phyloP scores from a whole-genome alignment of 2,113 vertebrate species.

The Sinocyclocheilus maitianheensis region DNA sequence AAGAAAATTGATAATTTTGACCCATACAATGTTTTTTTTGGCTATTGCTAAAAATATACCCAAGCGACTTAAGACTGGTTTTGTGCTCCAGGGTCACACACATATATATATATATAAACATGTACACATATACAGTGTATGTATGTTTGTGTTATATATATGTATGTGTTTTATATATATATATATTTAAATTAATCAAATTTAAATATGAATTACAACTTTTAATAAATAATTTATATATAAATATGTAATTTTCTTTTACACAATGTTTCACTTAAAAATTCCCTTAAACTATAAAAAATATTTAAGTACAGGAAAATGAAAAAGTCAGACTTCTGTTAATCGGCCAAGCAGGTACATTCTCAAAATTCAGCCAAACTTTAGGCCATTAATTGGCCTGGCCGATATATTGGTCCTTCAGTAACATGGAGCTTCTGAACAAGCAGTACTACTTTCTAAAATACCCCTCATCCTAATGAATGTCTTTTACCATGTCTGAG shows the following conservation, averaged over 20 bases:
- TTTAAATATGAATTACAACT: no score
- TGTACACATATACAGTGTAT: no score
- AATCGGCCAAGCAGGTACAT: not conserved
- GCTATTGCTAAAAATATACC: no score
- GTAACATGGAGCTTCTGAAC: conserved; percentile 37
- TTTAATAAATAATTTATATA: no score
- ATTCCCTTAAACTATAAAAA: not conserved
- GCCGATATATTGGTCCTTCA: conserved; percentile 22
- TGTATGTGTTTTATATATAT: no score
- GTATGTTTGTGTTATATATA: no score
- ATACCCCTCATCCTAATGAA: conserved; percentile 53
- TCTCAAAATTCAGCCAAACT: not conserved
- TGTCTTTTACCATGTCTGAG: conserved; percentile 48
- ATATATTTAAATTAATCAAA: not conserved
- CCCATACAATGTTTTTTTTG: no score
- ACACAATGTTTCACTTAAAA: not conserved
- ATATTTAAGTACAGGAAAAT: not conserved
- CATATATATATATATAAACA: no score
- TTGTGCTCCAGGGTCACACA: no score
- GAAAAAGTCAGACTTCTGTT: not conserved
- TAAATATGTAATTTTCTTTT: not conserved
- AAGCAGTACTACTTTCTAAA: conserved; percentile 61
- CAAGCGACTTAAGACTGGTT: no score
- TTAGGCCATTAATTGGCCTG: not conserved
- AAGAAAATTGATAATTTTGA: no score